These are phyloP conservation scores for Diceros bicornis DNA, from an alignment of 2,797 vertebrate genomes.

Conservation along the genomic window DNA sequence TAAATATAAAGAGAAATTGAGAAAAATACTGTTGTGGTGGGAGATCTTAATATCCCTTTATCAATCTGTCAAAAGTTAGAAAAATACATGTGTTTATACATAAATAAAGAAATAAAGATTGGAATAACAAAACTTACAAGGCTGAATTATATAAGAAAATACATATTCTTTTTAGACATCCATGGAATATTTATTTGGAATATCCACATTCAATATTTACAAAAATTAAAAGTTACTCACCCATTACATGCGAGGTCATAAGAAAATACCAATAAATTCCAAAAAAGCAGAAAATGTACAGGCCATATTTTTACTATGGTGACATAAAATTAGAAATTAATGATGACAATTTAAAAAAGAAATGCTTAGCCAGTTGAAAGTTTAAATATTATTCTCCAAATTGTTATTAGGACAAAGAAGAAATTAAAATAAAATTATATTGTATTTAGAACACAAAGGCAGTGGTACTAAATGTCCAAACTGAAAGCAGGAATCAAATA, in stretches of 20 bases:
- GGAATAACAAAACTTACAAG: neutral
- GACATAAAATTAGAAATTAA: constrained; percentile 34
- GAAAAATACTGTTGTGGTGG: neutral
- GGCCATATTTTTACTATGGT: neutral
- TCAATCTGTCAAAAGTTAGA: neutral
- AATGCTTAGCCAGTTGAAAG: neutral
- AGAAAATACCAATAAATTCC: neutral
- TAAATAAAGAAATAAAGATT: neutral
- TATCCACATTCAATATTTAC: neutral
- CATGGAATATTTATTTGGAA: constrained; percentile 11
- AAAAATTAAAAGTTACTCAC: neutral
- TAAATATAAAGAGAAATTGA: constrained; percentile 25
- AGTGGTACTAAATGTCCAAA: neutral
- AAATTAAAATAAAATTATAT: constrained; percentile 15
- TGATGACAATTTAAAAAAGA: neutral
- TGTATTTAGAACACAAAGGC: constrained; percentile 5
- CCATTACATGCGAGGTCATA: neutral
- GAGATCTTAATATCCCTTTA: neutral
- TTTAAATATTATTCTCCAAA: constrained; percentile 37
- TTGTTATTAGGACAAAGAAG: neutral
- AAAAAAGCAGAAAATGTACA: neutral
- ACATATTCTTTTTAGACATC: neutral
- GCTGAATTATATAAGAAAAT: neutral
- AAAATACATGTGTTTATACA: neutral
- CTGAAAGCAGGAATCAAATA: neutral